Conservation (phyloP, 2,797 vertebrate species). For the Phataginus tetradactyla region DNA sequence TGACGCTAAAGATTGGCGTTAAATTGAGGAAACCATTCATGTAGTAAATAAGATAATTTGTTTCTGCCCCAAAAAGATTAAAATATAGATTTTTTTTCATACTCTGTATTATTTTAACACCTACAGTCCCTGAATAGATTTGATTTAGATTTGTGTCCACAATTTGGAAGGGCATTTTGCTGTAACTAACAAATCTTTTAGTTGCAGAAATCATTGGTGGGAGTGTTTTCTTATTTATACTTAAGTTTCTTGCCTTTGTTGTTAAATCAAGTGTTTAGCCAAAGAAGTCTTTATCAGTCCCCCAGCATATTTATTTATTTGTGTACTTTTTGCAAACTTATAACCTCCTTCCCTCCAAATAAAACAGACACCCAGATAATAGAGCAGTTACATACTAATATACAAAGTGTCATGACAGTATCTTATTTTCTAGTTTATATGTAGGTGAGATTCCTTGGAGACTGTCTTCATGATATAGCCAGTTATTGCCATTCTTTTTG, state of each 20-base stretch:
- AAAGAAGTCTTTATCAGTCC: background rate
- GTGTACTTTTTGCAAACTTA: background rate
- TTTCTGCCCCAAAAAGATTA: constrained; percentile 89
- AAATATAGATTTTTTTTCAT: constrained; percentile 88
- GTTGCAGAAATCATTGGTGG: constrained; percentile 20
- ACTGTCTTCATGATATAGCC: background rate
- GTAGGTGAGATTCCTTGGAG: background rate
- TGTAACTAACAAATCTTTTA: constrained; percentile 56
- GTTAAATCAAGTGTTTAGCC: constrained; percentile 23
- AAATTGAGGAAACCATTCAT: constrained; percentile 94
- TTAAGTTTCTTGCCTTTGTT: constrained; percentile 22
- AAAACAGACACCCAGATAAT: background rate
- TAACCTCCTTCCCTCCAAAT: background rate
- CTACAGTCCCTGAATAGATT: constrained; percentile 73
- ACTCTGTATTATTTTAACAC: constrained; percentile 84
- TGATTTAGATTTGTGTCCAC: constrained; percentile 65
- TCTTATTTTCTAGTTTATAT: background rate
- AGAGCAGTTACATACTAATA: background rate
- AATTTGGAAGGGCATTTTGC: constrained; percentile 74
- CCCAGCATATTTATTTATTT: background rate
- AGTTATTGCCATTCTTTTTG: background rate
- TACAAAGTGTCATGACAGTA: background rate
- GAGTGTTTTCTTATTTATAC: background rate
- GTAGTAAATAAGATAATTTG: constrained; percentile 93
- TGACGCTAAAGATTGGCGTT: constrained; percentile 90